Conservation (phyloP, 2,888 invertebrate genomes). For the Sipunculus nudus region DNA sequence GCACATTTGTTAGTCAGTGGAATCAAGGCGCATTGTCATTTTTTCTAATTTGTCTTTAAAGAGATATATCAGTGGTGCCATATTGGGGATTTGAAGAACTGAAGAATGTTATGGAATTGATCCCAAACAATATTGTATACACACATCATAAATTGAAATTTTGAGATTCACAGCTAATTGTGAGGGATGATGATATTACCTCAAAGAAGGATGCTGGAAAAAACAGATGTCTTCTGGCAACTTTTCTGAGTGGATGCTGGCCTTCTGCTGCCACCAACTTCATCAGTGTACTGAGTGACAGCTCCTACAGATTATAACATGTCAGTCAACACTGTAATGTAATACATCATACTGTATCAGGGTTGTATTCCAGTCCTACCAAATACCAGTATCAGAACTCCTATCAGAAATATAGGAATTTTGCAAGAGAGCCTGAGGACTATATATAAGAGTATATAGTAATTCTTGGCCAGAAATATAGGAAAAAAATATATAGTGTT, state of each 20-base stretch:
- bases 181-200: conserved; percentile 46
- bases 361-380: not conserved
- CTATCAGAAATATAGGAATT: not conserved
- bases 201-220: conserved; percentile 72
- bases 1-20: too few relatives aligned
- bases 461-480: not conserved
- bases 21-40: not conserved
- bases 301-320: conserved; percentile 66
- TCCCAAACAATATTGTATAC: not conserved
- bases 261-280: conserved; percentile 80
- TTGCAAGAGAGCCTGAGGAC: not conserved
- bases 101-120: conserved; percentile 1
- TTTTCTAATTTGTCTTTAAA: not conserved
- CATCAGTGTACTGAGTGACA: conserved; percentile 78
- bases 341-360: too few relatives aligned
- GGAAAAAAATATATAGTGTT: not conserved
- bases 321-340: too few relatives aligned
- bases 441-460: not conserved
- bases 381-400: not conserved
- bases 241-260: conserved; percentile 72
- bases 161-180: not conserved
- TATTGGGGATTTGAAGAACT: not conserved
- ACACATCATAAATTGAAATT: not conserved
- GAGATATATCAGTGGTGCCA: not conserved
- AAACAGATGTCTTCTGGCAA: conserved; percentile 69